Evolutionary conservation across 2,113 vertebrate species (phyloP).

Genomic region (Poeciliopsis prolifica): DNA sequence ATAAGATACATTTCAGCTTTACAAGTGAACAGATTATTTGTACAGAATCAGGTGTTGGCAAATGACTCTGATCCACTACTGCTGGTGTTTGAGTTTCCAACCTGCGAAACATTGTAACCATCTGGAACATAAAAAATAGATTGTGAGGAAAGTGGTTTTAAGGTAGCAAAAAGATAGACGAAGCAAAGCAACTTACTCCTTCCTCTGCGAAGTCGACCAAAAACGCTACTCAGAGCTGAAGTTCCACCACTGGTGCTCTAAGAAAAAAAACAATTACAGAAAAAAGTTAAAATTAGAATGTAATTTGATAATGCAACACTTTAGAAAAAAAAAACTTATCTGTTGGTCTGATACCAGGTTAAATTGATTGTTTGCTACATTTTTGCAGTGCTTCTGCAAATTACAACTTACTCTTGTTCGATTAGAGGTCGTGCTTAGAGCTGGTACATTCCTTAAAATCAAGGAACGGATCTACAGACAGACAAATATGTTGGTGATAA

Average conservation of each 20-base stretch:
- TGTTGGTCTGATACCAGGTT: not conserved
- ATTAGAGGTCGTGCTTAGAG: slow-evolving; percentile 19
- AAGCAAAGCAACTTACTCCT: slow-evolving; percentile 35
- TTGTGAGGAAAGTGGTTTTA: not conserved
- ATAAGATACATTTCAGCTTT: not conserved
- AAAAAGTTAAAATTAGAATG: not conserved
- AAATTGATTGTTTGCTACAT: not conserved
- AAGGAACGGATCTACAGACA: slow-evolving; percentile 55
- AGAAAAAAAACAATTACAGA: not conserved
- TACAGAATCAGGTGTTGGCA: not conserved
- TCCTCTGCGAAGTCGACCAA: slow-evolving; percentile 41
- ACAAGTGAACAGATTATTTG: not conserved
- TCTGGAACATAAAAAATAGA: slow-evolving; percentile 46
- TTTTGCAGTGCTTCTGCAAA: not conserved
- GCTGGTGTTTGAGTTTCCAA: not conserved
- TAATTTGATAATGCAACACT: not conserved
- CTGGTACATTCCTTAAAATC: slow-evolving; percentile 14
- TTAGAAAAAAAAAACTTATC: not conserved
- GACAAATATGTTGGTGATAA: not conserved
- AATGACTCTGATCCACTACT: not conserved
- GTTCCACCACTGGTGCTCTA: slow-evolving; percentile 53
- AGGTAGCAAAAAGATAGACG: not conserved
- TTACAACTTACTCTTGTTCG: slow-evolving; percentile 45
- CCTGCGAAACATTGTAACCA: slow-evolving; percentile 45
- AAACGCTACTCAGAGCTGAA: slow-evolving; percentile 21